Evolutionary conservation across 2,113 vertebrate species (phyloP).

Genomic region (Seriola aureovittata): DNA sequence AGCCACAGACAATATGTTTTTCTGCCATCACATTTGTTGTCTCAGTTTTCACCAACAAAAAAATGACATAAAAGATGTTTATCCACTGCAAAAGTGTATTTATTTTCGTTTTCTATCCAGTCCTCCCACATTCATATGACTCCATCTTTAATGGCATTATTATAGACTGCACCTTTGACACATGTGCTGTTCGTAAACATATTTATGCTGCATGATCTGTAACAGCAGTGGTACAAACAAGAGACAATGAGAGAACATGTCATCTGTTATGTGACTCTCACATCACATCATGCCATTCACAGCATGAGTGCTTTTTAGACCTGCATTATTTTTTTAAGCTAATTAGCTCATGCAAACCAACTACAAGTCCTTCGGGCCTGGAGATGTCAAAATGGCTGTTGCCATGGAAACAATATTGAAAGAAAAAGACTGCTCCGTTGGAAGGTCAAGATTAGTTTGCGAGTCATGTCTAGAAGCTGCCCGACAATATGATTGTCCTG

Average conservation of each 20-base stretch:
- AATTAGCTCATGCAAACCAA: constrained; percentile 42
- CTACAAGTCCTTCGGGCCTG: not conserved
- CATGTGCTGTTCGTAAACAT: not conserved
- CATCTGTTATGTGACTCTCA: constrained; percentile 10
- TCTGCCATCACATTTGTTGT: not conserved
- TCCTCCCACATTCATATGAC: not conserved
- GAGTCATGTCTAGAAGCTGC: not conserved
- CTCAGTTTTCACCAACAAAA: not conserved
- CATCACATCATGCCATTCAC: constrained; percentile 5
- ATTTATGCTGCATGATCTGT: not conserved
- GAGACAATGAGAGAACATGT: constrained; percentile 17
- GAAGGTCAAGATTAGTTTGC: constrained; percentile 2
- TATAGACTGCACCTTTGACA: not conserved
- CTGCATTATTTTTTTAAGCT: constrained; percentile 36
- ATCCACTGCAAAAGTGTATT: not conserved
- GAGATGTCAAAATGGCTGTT: constrained; percentile 41
- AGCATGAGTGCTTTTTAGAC: constrained; percentile 23
- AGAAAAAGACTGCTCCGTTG: not conserved
- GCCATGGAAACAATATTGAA: constrained; percentile 34
- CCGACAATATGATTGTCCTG: not conserved
- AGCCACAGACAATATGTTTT: constrained; percentile 12
- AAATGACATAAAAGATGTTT: constrained; percentile 6
- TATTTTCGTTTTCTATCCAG: not conserved
- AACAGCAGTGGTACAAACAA: not conserved
- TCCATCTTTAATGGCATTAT: not conserved